phyloP scores from a whole-genome alignment of 2,888 invertebrate species.

The Macrophya annulata region DNA sequence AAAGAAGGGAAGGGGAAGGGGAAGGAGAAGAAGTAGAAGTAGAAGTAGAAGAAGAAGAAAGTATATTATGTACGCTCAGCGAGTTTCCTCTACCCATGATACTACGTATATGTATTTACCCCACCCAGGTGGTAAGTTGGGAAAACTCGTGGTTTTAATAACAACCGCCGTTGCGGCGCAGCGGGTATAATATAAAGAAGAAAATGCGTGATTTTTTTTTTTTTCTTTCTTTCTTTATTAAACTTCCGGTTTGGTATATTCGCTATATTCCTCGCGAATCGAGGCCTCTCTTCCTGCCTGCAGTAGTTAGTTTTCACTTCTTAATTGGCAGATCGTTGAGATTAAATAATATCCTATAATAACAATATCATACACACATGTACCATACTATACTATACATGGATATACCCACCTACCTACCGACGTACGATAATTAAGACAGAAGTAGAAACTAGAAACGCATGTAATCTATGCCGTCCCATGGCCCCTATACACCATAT shows the following conservation, averaged over 20 bases:
- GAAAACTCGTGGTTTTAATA: background rate
- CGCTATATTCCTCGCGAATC: slow-evolving; percentile 51
- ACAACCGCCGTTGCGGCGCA: background rate
- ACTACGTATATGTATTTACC: too few species aligned
- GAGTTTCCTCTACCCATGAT: background rate
- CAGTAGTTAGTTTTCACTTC: slow-evolving; percentile 63
- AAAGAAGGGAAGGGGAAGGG: background rate
- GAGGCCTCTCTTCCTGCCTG: slow-evolving; percentile 60
- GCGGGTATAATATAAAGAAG: background rate
- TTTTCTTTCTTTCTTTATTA: background rate
- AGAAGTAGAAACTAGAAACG: slow-evolving; percentile 58
- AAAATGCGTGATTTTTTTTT: slow-evolving; percentile 8
- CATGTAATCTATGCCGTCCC: slow-evolving; percentile 58
- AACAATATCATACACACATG: background rate
- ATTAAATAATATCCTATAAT: slow-evolving; percentile 63
- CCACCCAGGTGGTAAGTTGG: background rate
- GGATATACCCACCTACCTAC: background rate
- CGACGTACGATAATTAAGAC: slow-evolving; percentile 18
- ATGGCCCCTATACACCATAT: slow-evolving; percentile 6
- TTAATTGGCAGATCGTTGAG: slow-evolving; percentile 63
- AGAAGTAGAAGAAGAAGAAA: background rate
- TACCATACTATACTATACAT: background rate
- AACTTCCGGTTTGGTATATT: slow-evolving; percentile 17
- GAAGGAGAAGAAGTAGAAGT: background rate
- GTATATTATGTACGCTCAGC: background rate